Conservation (phyloP, 2,113 vertebrate species). For the Nibea coibor region DNA sequence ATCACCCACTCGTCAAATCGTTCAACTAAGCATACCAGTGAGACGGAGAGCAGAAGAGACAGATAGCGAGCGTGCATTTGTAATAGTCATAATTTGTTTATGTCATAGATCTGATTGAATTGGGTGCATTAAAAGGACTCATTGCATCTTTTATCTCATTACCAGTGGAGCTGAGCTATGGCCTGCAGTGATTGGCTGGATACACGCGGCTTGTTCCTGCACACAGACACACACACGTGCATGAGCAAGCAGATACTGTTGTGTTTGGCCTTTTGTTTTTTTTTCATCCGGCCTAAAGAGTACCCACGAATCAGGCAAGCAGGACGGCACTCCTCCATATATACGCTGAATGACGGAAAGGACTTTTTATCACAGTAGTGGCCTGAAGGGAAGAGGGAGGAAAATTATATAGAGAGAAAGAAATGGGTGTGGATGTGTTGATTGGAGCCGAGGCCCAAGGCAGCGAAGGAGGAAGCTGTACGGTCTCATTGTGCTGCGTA, state of each 20-base stretch:
- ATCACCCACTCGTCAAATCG: slow-evolving; percentile 77
- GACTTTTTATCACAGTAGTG: slow-evolving; percentile 3
- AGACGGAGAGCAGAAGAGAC: slow-evolving; percentile 48
- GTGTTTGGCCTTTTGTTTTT: neutral
- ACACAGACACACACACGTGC: neutral
- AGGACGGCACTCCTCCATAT: neutral
- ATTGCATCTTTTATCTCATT: slow-evolving; percentile 50
- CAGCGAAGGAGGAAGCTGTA: slow-evolving; percentile 28
- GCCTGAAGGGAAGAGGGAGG: neutral
- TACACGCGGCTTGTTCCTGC: slow-evolving; percentile 28
- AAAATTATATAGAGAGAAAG: slow-evolving; percentile 12
- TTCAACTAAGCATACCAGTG: slow-evolving; percentile 62
- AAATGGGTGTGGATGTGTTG: slow-evolving; percentile 43
- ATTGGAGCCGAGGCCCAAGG: slow-evolving; percentile 36
- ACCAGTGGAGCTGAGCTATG: neutral
- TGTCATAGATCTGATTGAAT: slow-evolving; percentile 52
- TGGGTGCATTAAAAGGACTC: slow-evolving; percentile 32
- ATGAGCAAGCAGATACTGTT: neutral
- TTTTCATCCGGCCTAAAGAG: neutral
- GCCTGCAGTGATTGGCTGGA: slow-evolving; percentile 12
- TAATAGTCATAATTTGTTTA: slow-evolving; percentile 62
- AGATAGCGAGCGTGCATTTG: slow-evolving; percentile 48
- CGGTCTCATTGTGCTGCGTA: slow-evolving; percentile 33
- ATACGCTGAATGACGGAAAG: slow-evolving; percentile 18
- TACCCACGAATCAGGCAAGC: slow-evolving; percentile 20